A percentile compares a stretch with the other conserved stretches of the same genome.
phyloP scores from a whole-genome alignment of 2,113 vertebrate species.

The Lepisosteus osseus region DNA sequence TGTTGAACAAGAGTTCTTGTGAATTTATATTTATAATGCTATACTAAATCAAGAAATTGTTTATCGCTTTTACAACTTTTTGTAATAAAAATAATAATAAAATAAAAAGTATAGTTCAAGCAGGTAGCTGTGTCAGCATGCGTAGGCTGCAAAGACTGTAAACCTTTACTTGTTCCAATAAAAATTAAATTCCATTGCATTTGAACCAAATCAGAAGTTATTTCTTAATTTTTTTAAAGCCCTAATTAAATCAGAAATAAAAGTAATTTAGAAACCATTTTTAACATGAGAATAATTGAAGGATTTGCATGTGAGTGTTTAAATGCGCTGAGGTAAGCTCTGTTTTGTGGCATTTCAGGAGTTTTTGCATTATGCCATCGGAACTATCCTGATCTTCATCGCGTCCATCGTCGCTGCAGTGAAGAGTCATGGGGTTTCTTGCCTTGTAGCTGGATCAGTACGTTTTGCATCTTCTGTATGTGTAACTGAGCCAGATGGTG shows the following conservation, averaged over 20 bases:
- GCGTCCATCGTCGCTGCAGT: conserved; percentile 78
- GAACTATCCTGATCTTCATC: conserved; percentile 80
- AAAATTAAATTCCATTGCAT: neutral
- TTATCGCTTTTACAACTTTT: too few species aligned
- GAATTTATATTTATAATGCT: too few species aligned
- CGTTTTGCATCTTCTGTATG: conserved; percentile 33
- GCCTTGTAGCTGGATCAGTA: conserved; percentile 80
- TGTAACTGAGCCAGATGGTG: too few species aligned
- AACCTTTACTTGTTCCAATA: neutral
- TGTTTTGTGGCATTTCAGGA: conserved; percentile 69
- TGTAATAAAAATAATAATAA: too few species aligned
- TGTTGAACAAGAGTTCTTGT: too few species aligned
- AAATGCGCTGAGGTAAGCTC: neutral
- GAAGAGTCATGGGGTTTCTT: conserved; percentile 54
- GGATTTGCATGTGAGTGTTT: neutral
- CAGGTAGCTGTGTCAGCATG: too few species aligned
- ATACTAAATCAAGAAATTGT: too few species aligned
- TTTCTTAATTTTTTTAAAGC: neutral
- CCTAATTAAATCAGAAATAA: too few species aligned
- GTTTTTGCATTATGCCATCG: conserved; percentile 84
- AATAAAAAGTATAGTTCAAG: too few species aligned
- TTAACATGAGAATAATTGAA: neutral
- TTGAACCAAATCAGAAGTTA: neutral
- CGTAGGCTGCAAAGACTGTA: too few species aligned
- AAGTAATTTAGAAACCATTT: neutral